Base-by-base conservation (phyloP, 2,888 invertebrate species). In the Noctua janthe region DNA sequence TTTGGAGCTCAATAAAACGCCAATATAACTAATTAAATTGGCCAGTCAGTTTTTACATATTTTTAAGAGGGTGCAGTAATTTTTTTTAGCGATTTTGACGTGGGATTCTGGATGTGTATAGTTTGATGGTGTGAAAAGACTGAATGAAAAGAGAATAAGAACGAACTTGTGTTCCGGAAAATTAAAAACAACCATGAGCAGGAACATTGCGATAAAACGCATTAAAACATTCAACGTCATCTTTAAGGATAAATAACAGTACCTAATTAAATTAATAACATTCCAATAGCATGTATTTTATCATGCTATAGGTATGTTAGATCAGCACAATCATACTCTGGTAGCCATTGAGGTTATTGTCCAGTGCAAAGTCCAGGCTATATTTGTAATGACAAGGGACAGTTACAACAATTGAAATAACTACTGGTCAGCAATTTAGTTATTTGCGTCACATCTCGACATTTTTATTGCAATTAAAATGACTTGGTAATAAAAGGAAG, bases 351-450 rank as follows among this genome's bases (percentile, higher is more conserved):
- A 67, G 66, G 73, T 80, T 74, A 87, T 87, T 87, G 67, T 71
- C 47, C 51, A 64, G 76, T 70, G 8, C 85, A 84, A 85, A 85
- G 85, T 85, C 80, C 85, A 77, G 17, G n/a, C 70, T 75, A 67
- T 77, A 76, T 79, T 85, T 64, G 23, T 74, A 49, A 43, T 66
- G 47, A 73, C 81, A 75, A 87, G 79, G 80, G 87, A 17, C 69
- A 62, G 66, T 71, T 59, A 59, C 3, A 86, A 84, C 75, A 85
- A 87, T 87, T 84, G 66, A 70, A 71, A 67, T 83, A 78, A 76
- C 56, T 78, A 82, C 71, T 74, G 62, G 54, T 67, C 80, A 80
- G 70, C 84, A 78, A 74, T 78, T 75, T 56, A 79, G 66, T 73
- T 85, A 78, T 80, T 77, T 71, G 64, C 0, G n/a, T n/a, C 51